These are phyloP conservation scores for Gonioctena quinquepunctata DNA, from an alignment of 1,140 invertebrate species.

Conservation along the genomic window DNA sequence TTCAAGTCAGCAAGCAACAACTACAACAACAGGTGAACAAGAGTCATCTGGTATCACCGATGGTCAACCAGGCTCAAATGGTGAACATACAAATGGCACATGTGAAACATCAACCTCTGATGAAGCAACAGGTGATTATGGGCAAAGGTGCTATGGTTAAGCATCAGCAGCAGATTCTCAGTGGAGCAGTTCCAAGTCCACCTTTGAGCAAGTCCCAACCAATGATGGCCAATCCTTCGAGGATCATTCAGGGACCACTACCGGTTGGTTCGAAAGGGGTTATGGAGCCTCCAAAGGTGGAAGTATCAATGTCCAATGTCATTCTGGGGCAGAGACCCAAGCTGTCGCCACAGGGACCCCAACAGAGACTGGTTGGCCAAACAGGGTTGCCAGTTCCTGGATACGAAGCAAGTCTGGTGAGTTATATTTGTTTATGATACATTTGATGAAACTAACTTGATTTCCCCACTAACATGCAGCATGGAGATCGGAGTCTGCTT, in stretches of 20 bases:
- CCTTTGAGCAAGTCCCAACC: constrained; percentile 58
- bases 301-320: constrained; percentile 58
- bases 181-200: constrained; percentile 63
- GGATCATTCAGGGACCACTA: constrained; percentile 20
- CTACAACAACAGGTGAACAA: constrained; percentile 22
- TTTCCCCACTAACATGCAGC: constrained; percentile 54
- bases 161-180: constrained; percentile 57
- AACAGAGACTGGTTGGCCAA: constrained; percentile 61
- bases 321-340: constrained; percentile 67
- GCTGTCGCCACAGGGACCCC: constrained; percentile 61
- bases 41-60: constrained; percentile 22
- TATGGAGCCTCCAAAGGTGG: constrained; percentile 62
- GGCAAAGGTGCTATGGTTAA: constrained; percentile 20
- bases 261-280: constrained; percentile 46
- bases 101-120: constrained; percentile 30
- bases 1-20: constrained; percentile 31
- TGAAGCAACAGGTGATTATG: constrained; percentile 29
- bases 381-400: constrained; percentile 62
- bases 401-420: constrained; percentile 73
- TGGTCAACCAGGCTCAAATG: constrained; percentile 33
- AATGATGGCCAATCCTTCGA: neutral
- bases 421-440: constrained; percentile 46
- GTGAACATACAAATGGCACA: constrained; percentile 40
- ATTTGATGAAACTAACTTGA: constrained; percentile 31
- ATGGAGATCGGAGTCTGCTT: constrained; percentile 57